Evolutionary conservation across 2,113 vertebrate genomes (phyloP).

Genomic region (Microtus ochrogaster): DNA sequence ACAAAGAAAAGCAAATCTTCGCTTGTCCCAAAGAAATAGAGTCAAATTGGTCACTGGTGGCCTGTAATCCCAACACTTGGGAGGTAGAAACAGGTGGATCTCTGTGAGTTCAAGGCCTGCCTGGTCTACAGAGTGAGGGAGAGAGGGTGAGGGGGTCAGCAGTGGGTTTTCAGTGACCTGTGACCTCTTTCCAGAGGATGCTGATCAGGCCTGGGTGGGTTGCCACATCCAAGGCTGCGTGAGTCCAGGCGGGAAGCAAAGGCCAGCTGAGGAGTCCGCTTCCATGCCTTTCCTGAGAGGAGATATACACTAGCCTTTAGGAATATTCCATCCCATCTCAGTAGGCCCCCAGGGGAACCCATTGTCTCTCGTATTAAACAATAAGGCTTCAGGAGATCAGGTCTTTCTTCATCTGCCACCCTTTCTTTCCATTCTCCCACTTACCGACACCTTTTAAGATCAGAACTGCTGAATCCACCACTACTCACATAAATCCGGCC

Average conservation of each 20-base stretch:
- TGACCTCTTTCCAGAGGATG: neutral
- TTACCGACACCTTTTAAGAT: conserved; percentile 10
- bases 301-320: neutral
- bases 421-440: conserved; percentile 9
- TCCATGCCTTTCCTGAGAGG: neutral
- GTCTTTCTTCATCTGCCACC: neutral
- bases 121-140: neutral
- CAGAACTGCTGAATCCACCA: neutral
- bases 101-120: neutral
- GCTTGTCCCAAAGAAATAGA: neutral
- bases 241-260: neutral
- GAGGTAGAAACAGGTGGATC: neutral
- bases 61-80: neutral
- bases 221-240: neutral
- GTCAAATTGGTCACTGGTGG: neutral
- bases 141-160: neutral
- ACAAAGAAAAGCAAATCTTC: conserved; percentile 13
- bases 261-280: neutral
- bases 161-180: neutral
- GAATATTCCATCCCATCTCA: neutral
- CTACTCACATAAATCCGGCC: neutral
- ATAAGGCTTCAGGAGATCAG: neutral
- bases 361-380: neutral
- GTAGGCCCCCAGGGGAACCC: neutral
- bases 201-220: neutral